Evolutionary conservation across 2,888 invertebrate genomes (phyloP).

Genomic region (Julus scandinavius): DNA sequence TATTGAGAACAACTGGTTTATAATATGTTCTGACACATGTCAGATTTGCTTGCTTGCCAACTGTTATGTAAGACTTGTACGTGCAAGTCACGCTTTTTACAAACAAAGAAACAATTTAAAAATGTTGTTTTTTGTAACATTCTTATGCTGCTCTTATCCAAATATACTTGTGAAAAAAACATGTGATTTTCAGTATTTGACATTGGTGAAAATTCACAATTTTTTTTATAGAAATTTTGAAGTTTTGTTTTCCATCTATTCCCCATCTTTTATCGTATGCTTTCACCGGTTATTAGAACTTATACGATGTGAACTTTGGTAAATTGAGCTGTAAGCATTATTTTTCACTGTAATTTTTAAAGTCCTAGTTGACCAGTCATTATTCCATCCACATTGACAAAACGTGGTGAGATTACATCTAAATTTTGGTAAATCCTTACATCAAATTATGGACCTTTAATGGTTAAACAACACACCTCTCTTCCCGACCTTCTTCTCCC

Average conservation of each 20-base stretch:
- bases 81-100: neutral
- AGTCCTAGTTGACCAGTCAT: neutral
- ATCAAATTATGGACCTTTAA: constrained; percentile 10
- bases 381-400: neutral
- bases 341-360: neutral
- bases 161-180: neutral
- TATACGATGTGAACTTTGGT: neutral
- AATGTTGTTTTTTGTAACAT: neutral
- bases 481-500: neutral
- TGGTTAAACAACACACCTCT: constrained; percentile 7
- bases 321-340: constrained; percentile 34
- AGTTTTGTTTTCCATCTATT: neutral
- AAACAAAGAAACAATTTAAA: neutral
- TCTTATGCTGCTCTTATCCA: neutral
- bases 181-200: neutral
- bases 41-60: constrained; percentile 10
- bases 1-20: neutral
- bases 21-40: constrained; percentile 15
- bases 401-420: neutral
- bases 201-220: neutral
- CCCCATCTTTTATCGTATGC: too few species aligned
- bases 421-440: neutral
- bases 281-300: neutral
- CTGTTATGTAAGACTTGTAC: neutral
- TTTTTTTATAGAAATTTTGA: neutral